Evolutionary conservation across 2,797 vertebrate genomes (phyloP), one percentile per base, ranked within the genome.

Genomic region (Florisuga fusca): DNA sequence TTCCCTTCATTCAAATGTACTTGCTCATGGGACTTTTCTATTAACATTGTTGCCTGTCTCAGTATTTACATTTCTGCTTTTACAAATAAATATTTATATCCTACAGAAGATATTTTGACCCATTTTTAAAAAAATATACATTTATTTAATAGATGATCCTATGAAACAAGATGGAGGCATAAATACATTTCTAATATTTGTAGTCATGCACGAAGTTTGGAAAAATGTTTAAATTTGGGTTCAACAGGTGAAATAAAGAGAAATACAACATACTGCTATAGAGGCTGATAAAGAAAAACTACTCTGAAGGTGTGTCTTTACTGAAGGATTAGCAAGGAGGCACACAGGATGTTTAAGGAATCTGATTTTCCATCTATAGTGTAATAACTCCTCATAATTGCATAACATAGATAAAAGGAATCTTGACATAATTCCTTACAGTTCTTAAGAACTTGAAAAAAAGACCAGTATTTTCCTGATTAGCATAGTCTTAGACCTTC

Each of bases 281-380:
- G 3, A 83, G 29, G 34, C 12, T 0, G 3, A 18, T 63, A 66
- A 58, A 63, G 20, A 76, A 54, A 73, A 77, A n/a, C 26, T 79
- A 57, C 8, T 51, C 67, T 38, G 20, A 67, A 85, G 20, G 17
- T 59, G 25, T 36, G 7, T 9, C 87, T 92, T 62, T 34, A 87
- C 59, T 82, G 73, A 54, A 77, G 43, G n/a, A 77, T 92, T 59
- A 91, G 17, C n/a, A 76, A 66, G 43, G 45, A 86, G 51, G 54
- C 33, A 74, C 74, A 38, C 34, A 63, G 66, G 23, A 38, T 87
- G n/a, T 73, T 84, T 94, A 75, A 79, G 61, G 81, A 92, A 83
- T 85, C 27, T 85, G 9, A 89, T 81, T 91, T 94, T 97, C 66
- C 68, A 77, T 63, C 81, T 84, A 69, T 86, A 91, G 62, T 91